Base-by-base conservation (phyloP, 64 coral and sea anemone species). In the Porites lutea region DNA sequence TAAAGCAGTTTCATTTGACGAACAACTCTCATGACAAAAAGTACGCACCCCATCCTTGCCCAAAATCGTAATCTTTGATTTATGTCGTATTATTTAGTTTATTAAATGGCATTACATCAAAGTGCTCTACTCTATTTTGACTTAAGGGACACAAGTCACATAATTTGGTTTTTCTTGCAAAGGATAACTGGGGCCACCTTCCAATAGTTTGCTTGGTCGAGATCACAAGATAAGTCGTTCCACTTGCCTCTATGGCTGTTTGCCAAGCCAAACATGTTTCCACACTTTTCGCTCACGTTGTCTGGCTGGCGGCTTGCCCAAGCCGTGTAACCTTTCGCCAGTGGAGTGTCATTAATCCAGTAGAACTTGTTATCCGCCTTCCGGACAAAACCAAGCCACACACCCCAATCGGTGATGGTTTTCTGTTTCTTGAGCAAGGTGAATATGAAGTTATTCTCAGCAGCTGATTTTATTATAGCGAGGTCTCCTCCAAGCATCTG, bases 401-500 rank as follows among this genome's bases (percentile, higher is more conserved):
- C 79, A 18, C 79, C 79, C 58, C 3, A 82, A 49, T 0, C 6
- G 64, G 59, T 48, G 4, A 65, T 9, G 6, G 23, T 64, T 37
- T 64, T 63, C 27, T 82, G 79, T 2, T 64, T 64, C 59, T 47
- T 82, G 43, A 82, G 14, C 59, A 82, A 13, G 27, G 47, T 8
- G 44, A 82, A 82, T 13, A 82, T 82, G 15, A 64, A 82, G 44
- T 19, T 64, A 19, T 82, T 82, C 45, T 82, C 79, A 16, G 13
- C 79, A 15, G 58, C 59, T 46, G 79, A 45, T 47, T 18, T 64
- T 23, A 82, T 48, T 15, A 82, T 65, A 8, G 79, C 57, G 16
- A 82, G 79, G 14, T 82, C 59, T 45, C 59, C 79, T 8, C 79
- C 79, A 21, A 82, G 13, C 13, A 14, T 82, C 79, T 82, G 79